A percentile compares a stretch with the other conserved stretches of the same genome.
Conservation (phyloP, 1,140 invertebrate genomes). For the Campodea augens region DNA sequence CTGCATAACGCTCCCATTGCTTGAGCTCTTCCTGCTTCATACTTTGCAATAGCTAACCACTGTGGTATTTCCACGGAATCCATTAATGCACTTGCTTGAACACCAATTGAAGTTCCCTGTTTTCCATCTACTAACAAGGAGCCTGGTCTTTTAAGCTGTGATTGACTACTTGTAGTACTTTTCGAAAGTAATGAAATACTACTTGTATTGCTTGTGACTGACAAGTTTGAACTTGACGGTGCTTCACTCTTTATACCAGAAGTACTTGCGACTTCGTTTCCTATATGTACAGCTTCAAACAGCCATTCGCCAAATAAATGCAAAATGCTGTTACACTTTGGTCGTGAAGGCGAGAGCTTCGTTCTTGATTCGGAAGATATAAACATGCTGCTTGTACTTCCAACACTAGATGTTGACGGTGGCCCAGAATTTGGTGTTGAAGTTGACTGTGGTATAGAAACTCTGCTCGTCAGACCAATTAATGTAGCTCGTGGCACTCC, state of each 20-base stretch:
- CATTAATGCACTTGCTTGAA: constrained; percentile 17
- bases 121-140: constrained; percentile 11
- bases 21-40: constrained; percentile 74
- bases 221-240: background rate
- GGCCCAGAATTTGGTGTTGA: constrained; percentile 47
- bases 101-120: constrained; percentile 13
- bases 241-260: background rate
- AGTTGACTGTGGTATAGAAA: constrained; percentile 38
- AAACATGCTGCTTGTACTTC: constrained; percentile 31
- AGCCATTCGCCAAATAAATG: constrained; percentile 93
- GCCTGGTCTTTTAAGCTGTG: constrained; percentile 11
- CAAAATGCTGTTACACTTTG: constrained; percentile 81
- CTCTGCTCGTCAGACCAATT: constrained; percentile 49
- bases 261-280: constrained; percentile 29
- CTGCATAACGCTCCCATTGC: constrained; percentile 85
- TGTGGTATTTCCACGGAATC: constrained; percentile 12
- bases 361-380: background rate
- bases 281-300: constrained; percentile 84
- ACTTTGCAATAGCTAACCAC: constrained; percentile 38
- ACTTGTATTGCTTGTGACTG: constrained; percentile 23
- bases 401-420: constrained; percentile 40
- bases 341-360: constrained; percentile 44
- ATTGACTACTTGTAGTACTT: constrained; percentile 7
- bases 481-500: constrained; percentile 59
- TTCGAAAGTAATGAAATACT: constrained; percentile 12